phyloP scores from a whole-genome alignment of 2,113 vertebrate genomes.

The Seriola quinqueradiata region DNA sequence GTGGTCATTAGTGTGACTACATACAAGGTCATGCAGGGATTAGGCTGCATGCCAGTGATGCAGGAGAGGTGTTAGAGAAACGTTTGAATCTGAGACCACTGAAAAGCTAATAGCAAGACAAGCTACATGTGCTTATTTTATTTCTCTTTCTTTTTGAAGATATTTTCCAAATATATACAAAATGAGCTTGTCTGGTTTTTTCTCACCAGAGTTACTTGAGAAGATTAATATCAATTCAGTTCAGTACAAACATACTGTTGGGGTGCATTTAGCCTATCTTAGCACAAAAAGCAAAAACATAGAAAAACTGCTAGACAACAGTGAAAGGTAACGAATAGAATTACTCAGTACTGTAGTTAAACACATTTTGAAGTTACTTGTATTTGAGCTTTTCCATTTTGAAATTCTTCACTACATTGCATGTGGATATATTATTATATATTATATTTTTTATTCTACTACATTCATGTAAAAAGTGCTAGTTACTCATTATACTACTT shows the following conservation, averaged over 20 bases:
- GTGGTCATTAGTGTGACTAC: neutral
- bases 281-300: neutral
- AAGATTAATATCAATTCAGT: neutral
- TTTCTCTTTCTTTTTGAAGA: too few species aligned
- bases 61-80: neutral
- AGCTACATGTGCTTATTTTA: neutral
- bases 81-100: neutral
- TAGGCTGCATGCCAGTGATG: neutral
- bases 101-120: neutral
- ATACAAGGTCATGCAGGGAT: neutral
- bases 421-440: too few species aligned
- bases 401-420: too few species aligned
- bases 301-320: neutral
- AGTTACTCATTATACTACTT: too few species aligned
- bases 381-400: neutral
- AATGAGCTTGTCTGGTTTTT: too few species aligned
- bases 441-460: neutral
- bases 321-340: neutral
- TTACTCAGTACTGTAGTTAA: neutral
- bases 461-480: neutral
- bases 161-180: too few species aligned
- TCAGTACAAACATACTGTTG: too few species aligned
- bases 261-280: too few species aligned
- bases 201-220: neutral
- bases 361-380: neutral